These are phyloP conservation scores for Tethya wilhelma DNA, from an alignment of 37 sponge, comb jelly and placozoan species.

Conservation along the genomic window DNA sequence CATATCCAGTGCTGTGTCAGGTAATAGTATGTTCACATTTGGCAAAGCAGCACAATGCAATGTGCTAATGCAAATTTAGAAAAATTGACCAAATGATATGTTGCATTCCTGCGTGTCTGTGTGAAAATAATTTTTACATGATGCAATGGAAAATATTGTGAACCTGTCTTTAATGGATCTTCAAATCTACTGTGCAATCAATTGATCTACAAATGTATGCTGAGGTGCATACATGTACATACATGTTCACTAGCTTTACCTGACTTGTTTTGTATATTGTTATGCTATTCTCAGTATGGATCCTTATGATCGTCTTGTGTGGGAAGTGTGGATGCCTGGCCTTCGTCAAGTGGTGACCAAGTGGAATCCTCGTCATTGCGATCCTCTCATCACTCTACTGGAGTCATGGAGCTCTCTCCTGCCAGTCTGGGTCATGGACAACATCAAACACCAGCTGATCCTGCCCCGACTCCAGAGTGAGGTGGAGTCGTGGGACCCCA, in stretches of 20 bases:
- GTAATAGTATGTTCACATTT: too few species aligned
- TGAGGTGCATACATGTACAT: too few species aligned
- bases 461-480: constrained; percentile 82
- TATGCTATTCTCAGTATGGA: constrained; percentile 61
- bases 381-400: constrained; percentile 77
- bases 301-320: constrained; percentile 84
- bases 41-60: too few species aligned
- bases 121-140: too few species aligned
- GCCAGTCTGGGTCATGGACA: constrained; percentile 80
- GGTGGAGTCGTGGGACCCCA: constrained; percentile 94
- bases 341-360: constrained; percentile 55
- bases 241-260: not conserved
- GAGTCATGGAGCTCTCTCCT: constrained; percentile 83
- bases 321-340: constrained; percentile 96
- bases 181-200: too few species aligned
- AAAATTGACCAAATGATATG: too few species aligned
- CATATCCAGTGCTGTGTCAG: too few species aligned
- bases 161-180: too few species aligned
- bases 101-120: too few species aligned
- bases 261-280: not conserved
- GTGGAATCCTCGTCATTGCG: constrained; percentile 47
- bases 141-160: too few species aligned
- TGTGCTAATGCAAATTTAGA: too few species aligned
- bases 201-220: too few species aligned
- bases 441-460: constrained; percentile 82